Percentiles rank a stretch among this genome's conserved stretches.
These are phyloP conservation scores for Oligia latruncula DNA, from an alignment of 2,888 invertebrate genomes.

Conservation along the genomic window DNA sequence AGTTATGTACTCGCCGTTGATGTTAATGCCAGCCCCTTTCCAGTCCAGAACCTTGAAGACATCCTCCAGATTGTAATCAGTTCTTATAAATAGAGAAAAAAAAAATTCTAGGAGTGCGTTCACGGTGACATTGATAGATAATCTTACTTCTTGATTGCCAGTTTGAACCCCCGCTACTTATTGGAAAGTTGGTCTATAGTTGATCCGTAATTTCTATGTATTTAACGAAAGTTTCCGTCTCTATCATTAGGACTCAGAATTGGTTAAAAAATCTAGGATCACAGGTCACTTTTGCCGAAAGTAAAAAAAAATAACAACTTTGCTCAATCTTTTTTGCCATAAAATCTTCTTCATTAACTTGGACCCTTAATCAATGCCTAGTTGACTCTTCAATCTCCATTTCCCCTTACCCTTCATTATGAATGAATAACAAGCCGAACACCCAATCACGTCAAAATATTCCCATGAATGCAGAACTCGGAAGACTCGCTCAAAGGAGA, in stretches of 20 bases:
- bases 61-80: no score
- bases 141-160: background rate
- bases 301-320: background rate
- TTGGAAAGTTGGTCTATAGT: background rate
- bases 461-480: conserved; percentile 18
- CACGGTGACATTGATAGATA: background rate
- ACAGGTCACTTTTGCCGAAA: background rate
- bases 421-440: background rate
- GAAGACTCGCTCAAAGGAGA: background rate
- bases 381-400: background rate
- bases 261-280: background rate
- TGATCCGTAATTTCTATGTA: background rate
- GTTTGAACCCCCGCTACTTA: background rate
- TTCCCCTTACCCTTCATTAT: background rate
- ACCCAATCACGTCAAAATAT: conserved; percentile 20
- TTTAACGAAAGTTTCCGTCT: background rate
- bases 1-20: no score
- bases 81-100: no score
- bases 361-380: no score
- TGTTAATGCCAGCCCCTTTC: no score
- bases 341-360: background rate
- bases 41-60: no score
- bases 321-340: no score
- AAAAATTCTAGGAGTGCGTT: background rate
- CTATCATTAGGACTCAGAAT: background rate